Evolutionary conservation across 2,113 vertebrate genomes (phyloP).

Genomic region (Corythornis madagascariensis): DNA sequence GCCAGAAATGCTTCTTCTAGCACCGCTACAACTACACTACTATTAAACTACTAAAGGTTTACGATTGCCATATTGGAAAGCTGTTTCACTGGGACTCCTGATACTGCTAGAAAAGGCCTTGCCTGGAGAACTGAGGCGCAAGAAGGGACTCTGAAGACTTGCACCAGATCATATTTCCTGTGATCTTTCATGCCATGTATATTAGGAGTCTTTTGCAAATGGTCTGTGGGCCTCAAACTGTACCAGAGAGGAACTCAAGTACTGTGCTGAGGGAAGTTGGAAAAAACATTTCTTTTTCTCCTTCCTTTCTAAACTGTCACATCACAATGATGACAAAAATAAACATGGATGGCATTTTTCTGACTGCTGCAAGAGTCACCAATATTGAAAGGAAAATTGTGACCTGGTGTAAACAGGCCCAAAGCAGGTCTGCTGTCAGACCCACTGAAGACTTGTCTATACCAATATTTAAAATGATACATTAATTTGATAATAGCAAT

Average conservation of each 20-base stretch:
- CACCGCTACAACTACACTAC: neutral
- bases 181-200: neutral
- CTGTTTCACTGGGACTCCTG: neutral
- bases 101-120: neutral
- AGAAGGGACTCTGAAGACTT: neutral
- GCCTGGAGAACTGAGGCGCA: neutral
- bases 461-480: neutral
- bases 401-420: neutral
- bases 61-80: neutral
- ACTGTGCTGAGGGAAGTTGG: neutral
- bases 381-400: neutral
- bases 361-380: neutral
- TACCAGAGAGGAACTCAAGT: neutral
- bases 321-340: neutral
- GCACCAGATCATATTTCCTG: neutral
- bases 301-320: neutral
- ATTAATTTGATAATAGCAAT: constrained; percentile 21
- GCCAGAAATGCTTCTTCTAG: neutral
- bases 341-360: neutral
- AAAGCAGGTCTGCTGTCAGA: neutral
- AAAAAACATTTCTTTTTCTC: neutral
- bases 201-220: neutral
- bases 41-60: neutral
- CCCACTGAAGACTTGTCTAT: neutral
- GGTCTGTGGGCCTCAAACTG: neutral